Evolutionary conservation across 1,140 invertebrate genomes (phyloP), one percentile per base, ranked within the genome.

Genomic region (Telenomus remus): DNA sequence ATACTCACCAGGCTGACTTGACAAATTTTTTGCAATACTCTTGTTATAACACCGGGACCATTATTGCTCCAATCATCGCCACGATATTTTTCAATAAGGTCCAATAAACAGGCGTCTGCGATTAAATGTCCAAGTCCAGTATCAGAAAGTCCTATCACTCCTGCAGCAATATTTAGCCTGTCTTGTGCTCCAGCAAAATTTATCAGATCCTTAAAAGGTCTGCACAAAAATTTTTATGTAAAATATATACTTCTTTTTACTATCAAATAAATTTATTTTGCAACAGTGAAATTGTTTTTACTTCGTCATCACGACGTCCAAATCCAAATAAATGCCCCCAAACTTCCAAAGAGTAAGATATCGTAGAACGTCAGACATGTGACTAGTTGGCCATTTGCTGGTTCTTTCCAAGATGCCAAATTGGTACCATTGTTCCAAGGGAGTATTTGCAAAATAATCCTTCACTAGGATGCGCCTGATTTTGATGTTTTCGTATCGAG

Each of bases 311-410:
- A 95, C 90, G 0, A 95, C 90, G 79, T 95, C 94, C 57, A 94
- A 82, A 73, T 96, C 94, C 37, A 95, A 81, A 82, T 95, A 95
- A 39, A 94, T 91, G 0, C 94, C 94, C 33, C 93, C 93, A 61
- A 90, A 94, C 80, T 94, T 94, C 89, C 92, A 94, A 0, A 95
- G 82, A 0, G 92, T 92, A 9, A 94, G 76, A 71, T 92, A 95
- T 64, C 94, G 88, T 33, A 94, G 79, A 12, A 94, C 88, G 79
- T 94, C 93, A 12, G 69, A 92, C 89, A 85, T 94, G 89, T 73
- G 91, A 90, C 60, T 89, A 73, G 43, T 61, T 63, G 88, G 88
- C 90, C 93, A 87, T 43, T 11, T 86, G 88, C 78, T 88, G 43
- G 19, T 27, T 1, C 74, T 91, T 47, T 78, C 89, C 0, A 94